Conservation (phyloP, 2,113 vertebrate genomes). For the Oreochromis aureus region DNA sequence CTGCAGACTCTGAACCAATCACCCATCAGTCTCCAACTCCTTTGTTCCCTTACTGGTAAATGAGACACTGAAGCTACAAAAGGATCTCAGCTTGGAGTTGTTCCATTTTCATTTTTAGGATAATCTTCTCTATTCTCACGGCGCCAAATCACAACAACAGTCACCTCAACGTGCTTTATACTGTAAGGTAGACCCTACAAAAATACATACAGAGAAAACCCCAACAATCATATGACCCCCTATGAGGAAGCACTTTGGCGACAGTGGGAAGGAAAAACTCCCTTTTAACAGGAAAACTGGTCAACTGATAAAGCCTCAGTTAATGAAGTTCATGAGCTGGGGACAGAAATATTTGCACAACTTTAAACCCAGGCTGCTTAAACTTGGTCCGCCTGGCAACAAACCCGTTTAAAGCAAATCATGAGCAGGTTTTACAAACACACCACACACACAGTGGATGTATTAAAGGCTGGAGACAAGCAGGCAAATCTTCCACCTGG, state of each 20-base stretch:
- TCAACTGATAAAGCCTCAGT: not conserved
- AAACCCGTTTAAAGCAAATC: not conserved
- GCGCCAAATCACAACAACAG: rapidly evolving
- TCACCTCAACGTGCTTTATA: not conserved
- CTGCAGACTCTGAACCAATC: not conserved
- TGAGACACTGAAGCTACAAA: not conserved
- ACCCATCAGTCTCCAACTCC: not conserved
- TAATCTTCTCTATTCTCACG: not conserved
- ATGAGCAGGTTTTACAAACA: not conserved
- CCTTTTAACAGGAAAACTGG: not conserved
- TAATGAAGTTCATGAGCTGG: not conserved
- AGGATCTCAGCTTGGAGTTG: not conserved
- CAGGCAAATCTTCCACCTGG: not conserved
- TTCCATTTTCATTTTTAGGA: not conserved
- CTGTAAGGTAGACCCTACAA: rapidly evolving
- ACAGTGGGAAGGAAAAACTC: not conserved
- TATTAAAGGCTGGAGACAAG: not conserved
- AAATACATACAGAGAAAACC: rapidly evolving
- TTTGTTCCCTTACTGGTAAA: not conserved
- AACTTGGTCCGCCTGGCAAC: not conserved
- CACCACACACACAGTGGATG: not conserved
- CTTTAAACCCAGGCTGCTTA: not conserved
- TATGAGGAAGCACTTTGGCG: not conserved
- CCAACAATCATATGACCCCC: not conserved
- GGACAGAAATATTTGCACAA: not conserved